A percentile compares a stretch with the other conserved stretches of the same genome.
Evolutionary conservation across 2,888 invertebrate genomes (phyloP).

Genomic region (Lycocerus yunnanus): DNA sequence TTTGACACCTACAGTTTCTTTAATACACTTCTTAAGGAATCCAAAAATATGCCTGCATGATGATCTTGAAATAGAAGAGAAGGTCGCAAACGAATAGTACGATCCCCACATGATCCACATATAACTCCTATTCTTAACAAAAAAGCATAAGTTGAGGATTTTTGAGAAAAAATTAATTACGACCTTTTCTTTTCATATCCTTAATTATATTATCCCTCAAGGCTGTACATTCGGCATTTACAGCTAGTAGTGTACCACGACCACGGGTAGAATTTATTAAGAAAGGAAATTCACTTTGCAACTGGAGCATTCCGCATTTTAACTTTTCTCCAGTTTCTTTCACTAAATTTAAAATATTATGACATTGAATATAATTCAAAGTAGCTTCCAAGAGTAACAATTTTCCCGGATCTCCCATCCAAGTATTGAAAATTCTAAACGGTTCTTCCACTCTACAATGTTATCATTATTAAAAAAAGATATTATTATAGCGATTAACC

Average conservation of each 20-base stretch:
- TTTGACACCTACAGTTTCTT: constrained; percentile 57
- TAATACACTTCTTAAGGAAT: constrained; percentile 75
- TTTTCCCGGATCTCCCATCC: constrained; percentile 99
- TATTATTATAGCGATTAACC: constrained; percentile 43
- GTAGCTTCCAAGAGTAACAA: constrained; percentile 83
- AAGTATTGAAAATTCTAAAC: constrained; percentile 96
- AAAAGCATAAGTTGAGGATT: neutral
- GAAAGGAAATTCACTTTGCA: constrained; percentile 73
- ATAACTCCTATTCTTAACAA: constrained; percentile 69
- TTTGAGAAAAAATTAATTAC: neutral
- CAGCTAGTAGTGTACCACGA: constrained; percentile 84
- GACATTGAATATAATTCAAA: constrained; percentile 77
- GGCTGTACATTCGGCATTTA: constrained; percentile 67
- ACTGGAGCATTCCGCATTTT: constrained; percentile 64
- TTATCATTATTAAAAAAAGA: neutral
- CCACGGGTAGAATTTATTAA: constrained; percentile 80
- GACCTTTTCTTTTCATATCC: constrained; percentile 74
- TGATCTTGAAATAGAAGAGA: constrained; percentile 83
- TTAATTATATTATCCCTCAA: constrained; percentile 73
- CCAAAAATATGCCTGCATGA: constrained; percentile 88
- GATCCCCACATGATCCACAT: constrained; percentile 83
- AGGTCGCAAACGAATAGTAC: constrained; percentile 83
- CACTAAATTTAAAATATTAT: constrained; percentile 78
- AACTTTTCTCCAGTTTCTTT: constrained; percentile 70
- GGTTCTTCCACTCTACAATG: constrained; percentile 69